Evolutionary conservation across 1,140 invertebrate genomes (phyloP), one percentile per base, ranked within the genome.

Genomic region (Heliconius hewitsoni): DNA sequence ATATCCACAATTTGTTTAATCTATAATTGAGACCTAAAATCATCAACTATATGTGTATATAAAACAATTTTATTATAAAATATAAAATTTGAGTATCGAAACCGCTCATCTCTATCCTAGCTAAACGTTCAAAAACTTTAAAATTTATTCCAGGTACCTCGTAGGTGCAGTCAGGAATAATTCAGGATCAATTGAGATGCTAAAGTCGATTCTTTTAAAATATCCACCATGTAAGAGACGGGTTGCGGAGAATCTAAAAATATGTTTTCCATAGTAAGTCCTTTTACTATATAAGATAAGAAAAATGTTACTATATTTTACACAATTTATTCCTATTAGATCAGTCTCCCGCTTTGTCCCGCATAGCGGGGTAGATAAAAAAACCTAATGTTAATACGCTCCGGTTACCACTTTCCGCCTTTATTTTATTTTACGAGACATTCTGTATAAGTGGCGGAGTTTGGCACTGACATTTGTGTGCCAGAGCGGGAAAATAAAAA

Each of bases 161-260:
- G 71, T 60, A 79, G 78, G 60, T 79, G 78, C 78, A 79, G 72
- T 52, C 50, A 39, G 8, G 78, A 79, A 79, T 79, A 79, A 79
- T 79, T 79, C 78, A 79, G 73, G 78, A 66, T 79, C 57, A 78
- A 79, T 79, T 79, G 78, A 79, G 78, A 79, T 79, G 78, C 78
- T 57, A 79, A 71, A 60, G 78, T 74, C 72, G 77, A 78, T 78
- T 57, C 78, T 52, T 74, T 74, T 79, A 70, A 79, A 79, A 79
- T 79, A 79, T 71, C 78, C 55, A 71, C 27, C 39, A 71, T 74
- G 78, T 79, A 71, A 39, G 73, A 72, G 27, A 66, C 55, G 55
- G 46, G 50, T 71, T 78, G 76, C n/a, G 76, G 19, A 60, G 76
- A 78, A 78, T 78, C 27, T 78, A 37, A 73, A 78, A 78, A 78